Base-by-base conservation (phyloP, 2,888 invertebrate genomes). In the Alcis repandata region DNA sequence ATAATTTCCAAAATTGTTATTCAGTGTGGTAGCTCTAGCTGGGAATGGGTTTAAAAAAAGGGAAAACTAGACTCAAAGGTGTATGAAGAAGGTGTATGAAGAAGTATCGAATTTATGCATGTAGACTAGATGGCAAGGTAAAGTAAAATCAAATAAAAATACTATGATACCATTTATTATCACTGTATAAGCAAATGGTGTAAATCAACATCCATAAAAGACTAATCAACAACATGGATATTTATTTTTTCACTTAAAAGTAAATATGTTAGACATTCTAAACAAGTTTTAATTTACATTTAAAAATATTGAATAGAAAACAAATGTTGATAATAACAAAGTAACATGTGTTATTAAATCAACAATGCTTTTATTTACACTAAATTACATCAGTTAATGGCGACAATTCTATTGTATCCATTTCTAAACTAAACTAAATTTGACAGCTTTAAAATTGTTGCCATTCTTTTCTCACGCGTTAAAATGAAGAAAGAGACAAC, bases 211-310 rank as follows among this genome's bases (percentile, higher is more conserved):
- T 92, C 92, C 91, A 92, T 92, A 88, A 84, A 91, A 92, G 82
- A 93, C 92, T 92, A 92, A 92, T 91, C 89, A 93, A 93, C 92
- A 92, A 92, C 92, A 92, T 90, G 90, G 91, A 92, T 92, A 88
- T 86, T 83, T 54, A 22, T 13, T 85, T 89, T 79, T 70, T 69
- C 27, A 83, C 86, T 87, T 91, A 90, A 82, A 40, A 82, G 85
- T 74, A 78, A 82, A 84, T 74, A 78, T 79, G 73, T 66, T 58
- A 67, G 83, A 86, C 82, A 86, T 84, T 86, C 83, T 84, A 83
- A 85, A 86, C 84, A 79, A 79, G 54, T 65, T 81, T 82, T 81
- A 83, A 78, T 80, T 82, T 84, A 87, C 79, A 79, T 81, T 87
- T 82, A 86, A 85, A 85, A 85, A 79, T 78, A 80, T 78, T 79